These are phyloP conservation scores for Drosophila mimetica DNA, from an alignment of 2,888 invertebrate genomes.

Conservation along the genomic window DNA sequence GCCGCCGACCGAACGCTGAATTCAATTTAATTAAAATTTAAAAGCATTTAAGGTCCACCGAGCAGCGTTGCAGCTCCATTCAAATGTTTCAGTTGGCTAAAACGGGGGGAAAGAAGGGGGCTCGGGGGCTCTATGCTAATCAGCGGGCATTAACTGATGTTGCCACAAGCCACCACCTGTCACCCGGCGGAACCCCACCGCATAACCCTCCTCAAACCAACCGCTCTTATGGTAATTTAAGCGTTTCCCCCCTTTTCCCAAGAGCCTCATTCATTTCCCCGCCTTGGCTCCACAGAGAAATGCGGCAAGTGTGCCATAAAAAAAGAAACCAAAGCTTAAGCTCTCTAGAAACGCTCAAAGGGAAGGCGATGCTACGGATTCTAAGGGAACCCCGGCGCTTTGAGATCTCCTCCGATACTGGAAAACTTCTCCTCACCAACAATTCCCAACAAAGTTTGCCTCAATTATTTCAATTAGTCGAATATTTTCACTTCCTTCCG, in stretches of 20 bases:
- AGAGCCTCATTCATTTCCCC: slow-evolving; percentile 26
- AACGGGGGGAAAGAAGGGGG: neutral
- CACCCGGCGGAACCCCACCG: slow-evolving; percentile 27
- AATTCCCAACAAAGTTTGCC: slow-evolving; percentile 12
- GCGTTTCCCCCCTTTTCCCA: slow-evolving; percentile 27
- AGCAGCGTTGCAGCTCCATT: slow-evolving; percentile 19
- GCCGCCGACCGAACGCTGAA: slow-evolving; percentile 34
- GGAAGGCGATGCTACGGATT: neutral
- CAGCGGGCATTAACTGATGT: slow-evolving; percentile 64
- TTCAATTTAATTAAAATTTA: slow-evolving; percentile 45
- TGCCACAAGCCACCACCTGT: slow-evolving; percentile 56
- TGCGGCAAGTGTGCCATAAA: slow-evolving; percentile 36
- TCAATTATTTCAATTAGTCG: slow-evolving; percentile 38
- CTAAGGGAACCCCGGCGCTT: slow-evolving; percentile 3
- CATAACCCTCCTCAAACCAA: slow-evolving; percentile 15
- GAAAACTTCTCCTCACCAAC: slow-evolving; percentile 1
- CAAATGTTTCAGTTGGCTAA: slow-evolving; percentile 62
- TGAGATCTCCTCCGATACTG: slow-evolving; percentile 16
- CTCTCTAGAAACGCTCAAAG: slow-evolving; percentile 9
- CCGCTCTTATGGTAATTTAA: slow-evolving; percentile 52
- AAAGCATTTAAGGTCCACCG: slow-evolving; percentile 31
- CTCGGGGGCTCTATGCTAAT: slow-evolving; percentile 57
- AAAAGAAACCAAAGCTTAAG: slow-evolving; percentile 47
- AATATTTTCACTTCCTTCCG: slow-evolving; percentile 37
- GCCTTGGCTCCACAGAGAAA: slow-evolving; percentile 35